A percentile compares a stretch with the other conserved stretches of the same genome.
Evolutionary conservation across 2,888 invertebrate species (phyloP).

Genomic region (Dinocampus coccinellae): DNA sequence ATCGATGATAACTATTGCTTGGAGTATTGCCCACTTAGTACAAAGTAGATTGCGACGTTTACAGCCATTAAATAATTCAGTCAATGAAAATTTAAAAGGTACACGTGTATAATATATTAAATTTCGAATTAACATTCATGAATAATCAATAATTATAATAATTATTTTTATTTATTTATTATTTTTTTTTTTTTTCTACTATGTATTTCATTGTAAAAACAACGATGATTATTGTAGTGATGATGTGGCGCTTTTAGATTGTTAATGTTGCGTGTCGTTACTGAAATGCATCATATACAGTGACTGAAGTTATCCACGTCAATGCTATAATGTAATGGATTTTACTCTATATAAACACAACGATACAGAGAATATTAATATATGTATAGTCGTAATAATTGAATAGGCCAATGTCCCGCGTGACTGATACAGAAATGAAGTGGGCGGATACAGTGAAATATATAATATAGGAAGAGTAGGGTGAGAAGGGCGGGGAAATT

Average conservation of each 20-base stretch:
- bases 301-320: not conserved
- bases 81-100: slow-evolving; percentile 36
- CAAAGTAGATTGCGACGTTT: slow-evolving; percentile 43
- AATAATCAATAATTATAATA: not conserved
- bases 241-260: not conserved
- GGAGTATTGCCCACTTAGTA: slow-evolving; percentile 54
- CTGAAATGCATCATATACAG: slow-evolving; percentile 6
- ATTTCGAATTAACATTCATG: not conserved
- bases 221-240: not conserved
- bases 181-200: not conserved
- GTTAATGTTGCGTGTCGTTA: slow-evolving; percentile 1
- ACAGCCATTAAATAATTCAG: slow-evolving; percentile 21
- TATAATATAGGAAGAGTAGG: not conserved
- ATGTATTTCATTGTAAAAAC: not conserved
- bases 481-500: not conserved
- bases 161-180: not conserved
- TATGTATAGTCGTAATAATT: not conserved
- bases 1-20: slow-evolving; percentile 55
- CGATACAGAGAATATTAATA: not conserved
- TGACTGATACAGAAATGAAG: not conserved
- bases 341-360: not conserved
- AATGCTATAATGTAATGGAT: not conserved
- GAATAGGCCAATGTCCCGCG: not conserved
- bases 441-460: not conserved
- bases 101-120: not conserved